Percentiles rank a stretch among this genome's conserved stretches.
Conservation (phyloP, 2,888 invertebrate species). For the Sepioteuthis lessoniana region DNA sequence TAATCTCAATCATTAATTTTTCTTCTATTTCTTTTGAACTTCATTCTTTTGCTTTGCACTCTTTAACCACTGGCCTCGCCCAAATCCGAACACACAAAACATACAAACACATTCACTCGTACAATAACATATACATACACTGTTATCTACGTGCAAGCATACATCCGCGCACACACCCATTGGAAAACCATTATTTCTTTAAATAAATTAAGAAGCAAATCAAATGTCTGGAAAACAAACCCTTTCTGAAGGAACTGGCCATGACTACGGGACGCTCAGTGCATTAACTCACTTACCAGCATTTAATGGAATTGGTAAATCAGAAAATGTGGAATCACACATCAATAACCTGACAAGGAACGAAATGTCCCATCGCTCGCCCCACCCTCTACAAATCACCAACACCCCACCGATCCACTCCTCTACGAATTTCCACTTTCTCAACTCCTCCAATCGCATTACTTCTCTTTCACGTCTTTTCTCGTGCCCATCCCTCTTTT, state of each 20-base stretch:
- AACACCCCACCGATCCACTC: too few species aligned
- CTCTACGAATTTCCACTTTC: too few species aligned
- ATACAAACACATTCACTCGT: background rate
- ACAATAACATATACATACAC: background rate
- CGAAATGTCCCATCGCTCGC: background rate
- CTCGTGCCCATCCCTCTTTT: too few species aligned
- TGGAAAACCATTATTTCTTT: background rate
- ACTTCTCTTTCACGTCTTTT: too few species aligned
- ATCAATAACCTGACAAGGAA: slow-evolving; percentile 33
- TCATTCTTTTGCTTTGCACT: background rate
- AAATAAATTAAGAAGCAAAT: background rate
- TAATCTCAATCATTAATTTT: too few species aligned
- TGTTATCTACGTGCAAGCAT: background rate
- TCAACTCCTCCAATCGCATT: too few species aligned
- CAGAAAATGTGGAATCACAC: slow-evolving; percentile 33
- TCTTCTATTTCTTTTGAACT: too few species aligned
- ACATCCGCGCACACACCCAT: background rate
- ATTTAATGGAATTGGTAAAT: slow-evolving; percentile 33
- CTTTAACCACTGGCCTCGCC: background rate
- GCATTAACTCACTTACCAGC: background rate
- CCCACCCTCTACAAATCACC: background rate
- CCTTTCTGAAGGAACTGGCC: background rate
- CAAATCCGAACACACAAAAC: background rate
- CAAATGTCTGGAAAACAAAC: background rate
- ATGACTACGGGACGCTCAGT: background rate